A percentile compares a stretch with the other conserved stretches of the same genome.
Evolutionary conservation across 1,140 invertebrate species (phyloP).

Genomic region (Carcinoscorpius rotundicauda): DNA sequence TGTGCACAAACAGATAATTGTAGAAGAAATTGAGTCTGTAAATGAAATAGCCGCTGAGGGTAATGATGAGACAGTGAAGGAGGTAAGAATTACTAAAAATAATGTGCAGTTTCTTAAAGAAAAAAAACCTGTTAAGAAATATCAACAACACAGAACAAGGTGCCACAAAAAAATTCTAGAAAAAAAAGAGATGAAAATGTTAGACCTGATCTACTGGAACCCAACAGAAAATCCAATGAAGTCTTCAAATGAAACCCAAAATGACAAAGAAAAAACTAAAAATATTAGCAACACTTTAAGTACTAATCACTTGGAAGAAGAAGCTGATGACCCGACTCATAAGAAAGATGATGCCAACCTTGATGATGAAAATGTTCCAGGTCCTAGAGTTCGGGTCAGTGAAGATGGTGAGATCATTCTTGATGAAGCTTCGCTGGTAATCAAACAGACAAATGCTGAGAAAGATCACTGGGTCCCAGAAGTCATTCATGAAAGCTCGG

Average conservation of each 20-base stretch:
- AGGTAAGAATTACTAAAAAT: no score
- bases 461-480: constrained; percentile 27
- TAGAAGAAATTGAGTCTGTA: no score
- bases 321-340: neutral
- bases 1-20: no score
- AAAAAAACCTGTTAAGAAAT: neutral
- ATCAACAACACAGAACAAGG: neutral
- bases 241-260: neutral
- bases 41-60: no score
- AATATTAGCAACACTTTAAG: neutral
- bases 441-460: constrained; percentile 6
- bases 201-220: constrained; percentile 1
- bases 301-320: neutral
- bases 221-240: neutral
- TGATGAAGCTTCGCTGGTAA: constrained; percentile 44
- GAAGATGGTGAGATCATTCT: constrained; percentile 73
- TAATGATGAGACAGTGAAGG: no score
- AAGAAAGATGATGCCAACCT: constrained; percentile 6
- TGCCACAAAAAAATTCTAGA: neutral
- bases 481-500: neutral
- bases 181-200: constrained; percentile 1
- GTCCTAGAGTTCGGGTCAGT: constrained; percentile 75
- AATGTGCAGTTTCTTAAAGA: no score
- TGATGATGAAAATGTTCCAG: constrained; percentile 41
- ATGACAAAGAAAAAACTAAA: neutral